Conservation (phyloP, 2,888 invertebrate species). For the Lacanobia oleracea region DNA sequence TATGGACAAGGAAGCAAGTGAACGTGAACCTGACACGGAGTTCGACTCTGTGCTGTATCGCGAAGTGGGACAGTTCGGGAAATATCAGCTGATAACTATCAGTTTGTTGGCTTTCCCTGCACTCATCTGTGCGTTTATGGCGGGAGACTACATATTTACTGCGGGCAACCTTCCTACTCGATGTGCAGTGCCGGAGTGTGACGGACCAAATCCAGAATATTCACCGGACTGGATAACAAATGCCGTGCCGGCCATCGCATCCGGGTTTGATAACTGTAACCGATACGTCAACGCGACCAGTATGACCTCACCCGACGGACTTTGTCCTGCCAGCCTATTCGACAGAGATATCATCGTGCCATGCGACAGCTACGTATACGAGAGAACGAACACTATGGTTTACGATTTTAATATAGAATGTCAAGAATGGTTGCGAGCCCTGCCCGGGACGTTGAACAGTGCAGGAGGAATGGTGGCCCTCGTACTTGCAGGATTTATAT, state of each 20-base stretch:
- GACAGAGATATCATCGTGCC: slow-evolving; percentile 74
- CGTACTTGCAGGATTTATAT: slow-evolving; percentile 92
- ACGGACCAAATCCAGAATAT: slow-evolving; percentile 75
- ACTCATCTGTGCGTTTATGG: slow-evolving; percentile 81
- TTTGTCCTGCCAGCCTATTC: slow-evolving; percentile 79
- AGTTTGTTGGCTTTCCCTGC: slow-evolving; percentile 78
- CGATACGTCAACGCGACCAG: slow-evolving; percentile 75
- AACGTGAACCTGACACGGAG: slow-evolving; percentile 71
- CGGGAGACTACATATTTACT: slow-evolving; percentile 85
- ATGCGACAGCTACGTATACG: slow-evolving; percentile 82
- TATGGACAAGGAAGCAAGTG: slow-evolving; percentile 69
- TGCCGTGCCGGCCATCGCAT: slow-evolving; percentile 78
- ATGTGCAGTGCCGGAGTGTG: slow-evolving; percentile 81
- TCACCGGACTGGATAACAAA: slow-evolving; percentile 80
- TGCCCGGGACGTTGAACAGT: slow-evolving; percentile 94
- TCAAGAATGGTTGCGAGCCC: slow-evolving; percentile 92
- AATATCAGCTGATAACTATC: slow-evolving; percentile 81
- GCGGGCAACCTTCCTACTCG: slow-evolving; percentile 82
- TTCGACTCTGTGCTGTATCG: slow-evolving; percentile 81
- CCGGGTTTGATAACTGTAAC: slow-evolving; percentile 81
- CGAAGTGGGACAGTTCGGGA: slow-evolving; percentile 83
- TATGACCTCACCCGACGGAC: slow-evolving; percentile 59
- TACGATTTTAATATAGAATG: slow-evolving; percentile 86
- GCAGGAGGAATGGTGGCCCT: slow-evolving; percentile 93
- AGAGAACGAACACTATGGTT: slow-evolving; percentile 82